Base-by-base conservation (phyloP, 2,888 invertebrate genomes). In the Yponomeuta cagnagella region DNA sequence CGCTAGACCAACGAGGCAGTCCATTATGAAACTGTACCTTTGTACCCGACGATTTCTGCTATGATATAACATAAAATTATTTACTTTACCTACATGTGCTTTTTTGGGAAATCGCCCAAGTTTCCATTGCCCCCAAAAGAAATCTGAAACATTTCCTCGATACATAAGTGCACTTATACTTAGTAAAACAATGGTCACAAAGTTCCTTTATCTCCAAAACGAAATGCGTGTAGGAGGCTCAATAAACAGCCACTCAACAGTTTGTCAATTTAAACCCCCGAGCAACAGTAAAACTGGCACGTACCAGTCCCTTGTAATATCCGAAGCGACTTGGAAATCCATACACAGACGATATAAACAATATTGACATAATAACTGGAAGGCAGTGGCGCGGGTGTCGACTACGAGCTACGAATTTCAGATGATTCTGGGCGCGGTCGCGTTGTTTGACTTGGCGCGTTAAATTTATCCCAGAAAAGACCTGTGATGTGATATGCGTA, bases 341-440 rank as follows among this genome's bases (percentile, higher is more conserved):
- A 65, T 65, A 65, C 65, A 33, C 65, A 65, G 43, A 23, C 23
- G 37, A 23, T n/a, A 81, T 84, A 84, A 82, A 83, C 78, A 79
- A 80, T 84, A 86, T 86, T 84, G 85, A 83, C 85, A 82, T 80
- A 81, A 82, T 84, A 84, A 82, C 80, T 77, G 76, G 76, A 77
- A 77, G 78, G 74, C 76, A 74, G 73, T 71, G 75, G 77, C 74
- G 73, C 70, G 68, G 73, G 74, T 68, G 76, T 71, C 76, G 66
- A 63, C 64, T 43, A 63, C 85, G 79, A 75, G 83, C 79, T 79
- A 74, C 75, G 87, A 83, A 88, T 88, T 82, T 80, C 78, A 75
- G 79, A 85, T 82, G 52, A 58, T 12, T 2, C 52, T 15, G 52
- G 15, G 52, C 52, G 52, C 52, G 52, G 52, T 58, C 15, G 52